Evolutionary conservation across 2,888 invertebrate genomes (phyloP).

Genomic region (Stratiomys singularior): DNA sequence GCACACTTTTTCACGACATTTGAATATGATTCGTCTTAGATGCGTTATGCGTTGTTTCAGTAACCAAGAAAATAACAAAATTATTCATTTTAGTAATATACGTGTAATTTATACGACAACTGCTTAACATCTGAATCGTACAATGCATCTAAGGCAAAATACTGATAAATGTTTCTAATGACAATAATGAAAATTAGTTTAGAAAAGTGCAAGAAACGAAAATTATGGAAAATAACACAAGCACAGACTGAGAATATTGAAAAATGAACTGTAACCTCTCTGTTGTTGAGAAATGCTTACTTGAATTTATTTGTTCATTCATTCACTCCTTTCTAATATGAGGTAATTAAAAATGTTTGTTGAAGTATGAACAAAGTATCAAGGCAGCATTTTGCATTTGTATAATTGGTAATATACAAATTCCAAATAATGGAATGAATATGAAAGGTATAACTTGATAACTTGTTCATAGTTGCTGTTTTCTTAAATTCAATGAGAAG

Average conservation of each 20-base stretch:
- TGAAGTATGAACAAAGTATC: constrained; percentile 25
- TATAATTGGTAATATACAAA: neutral
- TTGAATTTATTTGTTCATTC: constrained; percentile 43
- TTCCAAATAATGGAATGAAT: neutral
- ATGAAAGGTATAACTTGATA: constrained; percentile 12
- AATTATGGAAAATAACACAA: constrained; percentile 30
- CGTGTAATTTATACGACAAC: too few species aligned
- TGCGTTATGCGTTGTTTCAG: neutral
- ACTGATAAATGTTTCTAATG: constrained; percentile 10
- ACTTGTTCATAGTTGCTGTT: constrained; percentile 8
- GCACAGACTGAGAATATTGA: constrained; percentile 29
- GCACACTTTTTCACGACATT: neutral
- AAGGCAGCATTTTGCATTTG: neutral
- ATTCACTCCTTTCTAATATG: constrained; percentile 36
- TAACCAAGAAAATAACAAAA: too few species aligned
- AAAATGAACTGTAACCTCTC: constrained; percentile 35
- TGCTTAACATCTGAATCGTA: too few species aligned
- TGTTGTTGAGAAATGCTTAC: constrained; percentile 34
- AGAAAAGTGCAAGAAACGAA: constrained; percentile 43
- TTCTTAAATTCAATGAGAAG: constrained; percentile 2
- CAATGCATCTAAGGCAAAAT: too few species aligned
- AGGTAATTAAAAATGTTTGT: constrained; percentile 40
- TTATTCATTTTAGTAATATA: too few species aligned
- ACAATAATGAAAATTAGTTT: constrained; percentile 31
- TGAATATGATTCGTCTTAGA: neutral